A percentile compares a stretch with the other conserved stretches of the same genome.
phyloP scores from a whole-genome alignment of 1,140 invertebrate species.

The Cepaea nemoralis region DNA sequence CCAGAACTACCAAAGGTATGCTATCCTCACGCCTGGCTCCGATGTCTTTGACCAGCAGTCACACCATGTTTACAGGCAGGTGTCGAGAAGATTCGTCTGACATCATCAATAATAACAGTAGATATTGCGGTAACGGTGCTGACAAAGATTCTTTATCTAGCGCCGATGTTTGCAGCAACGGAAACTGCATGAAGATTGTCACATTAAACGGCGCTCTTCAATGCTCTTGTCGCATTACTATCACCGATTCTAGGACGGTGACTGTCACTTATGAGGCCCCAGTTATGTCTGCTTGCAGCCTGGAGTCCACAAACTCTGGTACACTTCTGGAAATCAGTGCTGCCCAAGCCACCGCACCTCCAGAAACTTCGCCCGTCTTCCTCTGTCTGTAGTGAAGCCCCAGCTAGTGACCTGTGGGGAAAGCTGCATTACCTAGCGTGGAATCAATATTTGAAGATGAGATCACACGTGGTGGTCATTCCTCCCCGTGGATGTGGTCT shows the following conservation, averaged over 20 bases:
- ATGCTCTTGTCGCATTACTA: background rate
- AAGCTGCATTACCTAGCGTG: too few species aligned
- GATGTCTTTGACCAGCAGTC: background rate
- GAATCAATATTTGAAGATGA: too few species aligned
- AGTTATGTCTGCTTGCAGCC: background rate
- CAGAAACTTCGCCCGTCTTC: background rate
- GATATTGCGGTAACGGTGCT: background rate
- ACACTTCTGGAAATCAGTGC: too few species aligned
- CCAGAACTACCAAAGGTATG: background rate
- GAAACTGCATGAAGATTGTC: background rate
- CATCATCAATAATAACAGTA: background rate
- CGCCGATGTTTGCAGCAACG: background rate
- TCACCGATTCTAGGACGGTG: background rate
- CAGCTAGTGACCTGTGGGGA: too few species aligned
- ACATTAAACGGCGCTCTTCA: background rate
- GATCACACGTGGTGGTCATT: too few species aligned
- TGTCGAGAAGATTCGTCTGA: background rate
- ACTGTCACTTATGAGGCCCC: background rate
- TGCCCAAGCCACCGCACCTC: too few species aligned
- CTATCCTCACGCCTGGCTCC: background rate
- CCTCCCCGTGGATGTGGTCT: background rate
- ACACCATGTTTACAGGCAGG: background rate
- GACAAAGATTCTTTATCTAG: background rate
- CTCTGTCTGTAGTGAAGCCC: background rate
- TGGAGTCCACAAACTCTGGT: background rate